These are phyloP conservation scores for Brachyistius frenatus DNA, from an alignment of 2,113 vertebrate genomes.

Conservation along the genomic window DNA sequence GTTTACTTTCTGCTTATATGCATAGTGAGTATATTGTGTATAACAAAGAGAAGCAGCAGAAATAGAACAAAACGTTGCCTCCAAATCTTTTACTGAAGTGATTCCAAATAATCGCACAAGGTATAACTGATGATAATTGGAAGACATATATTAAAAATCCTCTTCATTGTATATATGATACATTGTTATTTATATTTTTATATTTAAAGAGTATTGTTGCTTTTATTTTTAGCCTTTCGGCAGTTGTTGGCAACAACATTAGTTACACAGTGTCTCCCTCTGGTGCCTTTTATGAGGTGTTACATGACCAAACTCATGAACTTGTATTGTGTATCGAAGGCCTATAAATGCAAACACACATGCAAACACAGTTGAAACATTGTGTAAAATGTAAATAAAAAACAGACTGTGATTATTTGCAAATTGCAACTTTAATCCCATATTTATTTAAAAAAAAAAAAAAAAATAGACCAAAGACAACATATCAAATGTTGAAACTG, in stretches of 20 bases:
- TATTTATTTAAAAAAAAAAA: too few species aligned
- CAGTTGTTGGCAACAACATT: neutral
- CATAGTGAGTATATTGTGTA: too few species aligned
- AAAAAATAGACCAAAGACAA: too few species aligned
- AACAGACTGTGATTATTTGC: too few species aligned
- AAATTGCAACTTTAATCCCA: too few species aligned
- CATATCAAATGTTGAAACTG: too few species aligned
- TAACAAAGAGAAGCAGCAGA: too few species aligned
- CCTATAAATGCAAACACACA: too few species aligned
- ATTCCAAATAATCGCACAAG: neutral
- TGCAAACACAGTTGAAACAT: too few species aligned
- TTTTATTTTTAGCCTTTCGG: neutral
- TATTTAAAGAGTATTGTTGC: neutral
- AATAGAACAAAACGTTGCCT: neutral
- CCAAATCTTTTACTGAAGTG: neutral
- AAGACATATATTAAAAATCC: neutral
- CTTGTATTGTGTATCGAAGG: too few species aligned
- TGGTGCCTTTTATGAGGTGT: slow-evolving; percentile 22
- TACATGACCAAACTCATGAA: slow-evolving; percentile 10
- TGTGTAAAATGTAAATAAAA: too few species aligned
- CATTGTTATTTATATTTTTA: neutral
- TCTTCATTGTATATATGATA: neutral
- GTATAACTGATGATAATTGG: neutral
- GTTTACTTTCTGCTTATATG: too few species aligned
- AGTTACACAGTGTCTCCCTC: slow-evolving; percentile 35